Base-by-base conservation (phyloP, 2,888 invertebrate species). In the Rhynchonema sp. region DNA sequence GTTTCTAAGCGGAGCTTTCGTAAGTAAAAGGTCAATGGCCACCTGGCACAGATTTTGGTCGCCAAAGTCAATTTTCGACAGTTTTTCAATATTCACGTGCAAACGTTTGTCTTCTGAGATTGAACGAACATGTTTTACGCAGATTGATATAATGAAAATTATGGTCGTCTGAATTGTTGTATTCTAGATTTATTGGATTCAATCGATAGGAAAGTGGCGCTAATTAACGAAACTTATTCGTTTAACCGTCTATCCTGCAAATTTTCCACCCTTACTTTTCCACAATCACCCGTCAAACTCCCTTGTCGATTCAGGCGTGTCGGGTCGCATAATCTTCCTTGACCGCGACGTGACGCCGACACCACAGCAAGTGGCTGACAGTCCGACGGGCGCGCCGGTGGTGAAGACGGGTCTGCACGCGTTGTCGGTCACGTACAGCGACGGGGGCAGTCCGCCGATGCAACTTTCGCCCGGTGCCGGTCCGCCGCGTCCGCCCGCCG, bases 401-500 rank as follows among this genome's bases (percentile, higher is more conserved):
- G 29, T 55, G 2, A 13, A 20, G 20, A n/a, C 28, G 30, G 20
- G 28, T 3, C 30, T 55, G 30, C 55, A 55, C 3, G 29, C 29
- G 20, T 6, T 29, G 9, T 17, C 17, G 3, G 26, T 6, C 25
- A 26, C 6, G 1, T 2, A 25, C 52, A 17, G 26, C 17, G 27
- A 2, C 17, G 13, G 26, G 3, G 28, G 22, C 55, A 9, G 6
- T 3, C 13, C 28, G 6, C 17, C 22, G 13, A 30, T 49, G 9
- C 49, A 60, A 54, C 59, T 46, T 20, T 56, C 56, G 0, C 46
- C 56, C 30, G 55, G 49, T 1, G n/a, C n/a, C n/a, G 46, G 56
- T 25, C 56, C 56, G 23, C 56, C 46, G 1, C 29, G 49, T 25
- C 56, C 49, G 22, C 57, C 53, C 1, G 46, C 59, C 2, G 60